Conservation (phyloP, 2,888 invertebrate genomes). For the Drosophila buzzatii region DNA sequence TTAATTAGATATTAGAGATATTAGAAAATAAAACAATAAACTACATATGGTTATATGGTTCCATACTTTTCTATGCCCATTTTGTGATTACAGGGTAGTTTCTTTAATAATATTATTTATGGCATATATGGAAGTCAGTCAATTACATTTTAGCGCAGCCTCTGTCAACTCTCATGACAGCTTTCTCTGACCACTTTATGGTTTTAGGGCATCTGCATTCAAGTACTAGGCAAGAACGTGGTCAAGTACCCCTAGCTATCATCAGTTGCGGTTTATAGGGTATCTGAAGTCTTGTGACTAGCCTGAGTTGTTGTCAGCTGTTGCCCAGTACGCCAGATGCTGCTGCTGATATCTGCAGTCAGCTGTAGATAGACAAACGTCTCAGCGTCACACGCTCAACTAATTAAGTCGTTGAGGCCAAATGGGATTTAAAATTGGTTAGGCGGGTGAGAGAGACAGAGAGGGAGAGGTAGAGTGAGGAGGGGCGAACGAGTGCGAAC, state of each 20-base stretch:
- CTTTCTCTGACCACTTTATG: neutral
- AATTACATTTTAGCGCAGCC: neutral
- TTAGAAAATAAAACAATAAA: too few species aligned
- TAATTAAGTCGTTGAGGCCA: slow-evolving; percentile 66
- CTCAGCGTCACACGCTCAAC: slow-evolving; percentile 42
- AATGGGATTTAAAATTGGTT: slow-evolving; percentile 48
- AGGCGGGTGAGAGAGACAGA: neutral
- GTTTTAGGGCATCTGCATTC: slow-evolving; percentile 20
- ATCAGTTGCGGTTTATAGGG: slow-evolving; percentile 52
- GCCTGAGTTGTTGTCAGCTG: slow-evolving; percentile 54
- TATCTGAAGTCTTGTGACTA: neutral
- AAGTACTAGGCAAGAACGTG: slow-evolving; percentile 63
- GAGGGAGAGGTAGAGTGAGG: neutral
- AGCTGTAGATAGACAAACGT: slow-evolving; percentile 49
- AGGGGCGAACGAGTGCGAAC: slow-evolving; percentile 31
- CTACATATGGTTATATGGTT: too few species aligned
- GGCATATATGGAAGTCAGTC: neutral
- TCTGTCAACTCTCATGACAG: neutral
- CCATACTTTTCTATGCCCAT: neutral
- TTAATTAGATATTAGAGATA: too few species aligned
- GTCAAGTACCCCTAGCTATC: slow-evolving; percentile 32
- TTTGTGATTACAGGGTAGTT: neutral
- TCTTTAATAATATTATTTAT: neutral
- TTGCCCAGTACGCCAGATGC: slow-evolving; percentile 48
- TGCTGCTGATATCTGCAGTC: slow-evolving; percentile 45